Evolutionary conservation across 2,888 invertebrate species (phyloP).

Genomic region (Cataglyphis rosenhaueri): DNA sequence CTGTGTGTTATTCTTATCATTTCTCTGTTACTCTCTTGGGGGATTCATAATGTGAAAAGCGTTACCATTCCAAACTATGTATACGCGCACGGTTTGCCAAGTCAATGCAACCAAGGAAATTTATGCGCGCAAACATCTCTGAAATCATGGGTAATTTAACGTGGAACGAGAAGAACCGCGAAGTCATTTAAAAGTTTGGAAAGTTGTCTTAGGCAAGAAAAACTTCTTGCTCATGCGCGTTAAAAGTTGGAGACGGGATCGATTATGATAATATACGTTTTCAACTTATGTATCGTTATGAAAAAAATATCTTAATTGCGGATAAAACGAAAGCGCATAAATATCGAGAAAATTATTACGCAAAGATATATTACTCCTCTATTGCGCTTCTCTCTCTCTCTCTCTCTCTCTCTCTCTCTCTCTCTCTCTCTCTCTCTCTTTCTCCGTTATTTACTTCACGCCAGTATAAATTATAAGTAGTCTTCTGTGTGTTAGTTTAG

Average conservation of each 20-base stretch:
- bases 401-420: not conserved
- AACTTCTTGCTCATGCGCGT: slow-evolving; percentile 44
- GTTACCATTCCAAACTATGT: slow-evolving; percentile 39
- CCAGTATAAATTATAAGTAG: slow-evolving; percentile 36
- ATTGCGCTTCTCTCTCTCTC: not conserved
- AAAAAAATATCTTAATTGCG: slow-evolving; percentile 25
- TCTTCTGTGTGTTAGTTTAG: slow-evolving; percentile 21
- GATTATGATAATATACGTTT: slow-evolving; percentile 39
- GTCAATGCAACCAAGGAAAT: slow-evolving; percentile 39
- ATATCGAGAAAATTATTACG: slow-evolving; percentile 2
- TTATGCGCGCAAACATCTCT: slow-evolving; percentile 55
- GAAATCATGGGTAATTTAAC: slow-evolving; percentile 57
- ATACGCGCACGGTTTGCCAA: slow-evolving; percentile 44
- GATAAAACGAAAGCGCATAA: slow-evolving; percentile 5
- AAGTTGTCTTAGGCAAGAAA: slow-evolving; percentile 36
- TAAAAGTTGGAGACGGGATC: slow-evolving; percentile 44
- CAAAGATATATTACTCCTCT: slow-evolving; percentile 1
- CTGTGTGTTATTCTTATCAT: slow-evolving; percentile 40
- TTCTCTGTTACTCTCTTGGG: slow-evolving; percentile 4
- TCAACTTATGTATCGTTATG: slow-evolving; percentile 15
- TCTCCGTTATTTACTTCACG: not conserved
- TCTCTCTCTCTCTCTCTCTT: not conserved
- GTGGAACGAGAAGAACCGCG: slow-evolving; percentile 48
- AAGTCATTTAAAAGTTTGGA: slow-evolving; percentile 50
- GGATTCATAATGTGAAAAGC: slow-evolving; percentile 40